Base-by-base conservation (phyloP, 2,888 invertebrate genomes). In the Augiades crinisus region DNA sequence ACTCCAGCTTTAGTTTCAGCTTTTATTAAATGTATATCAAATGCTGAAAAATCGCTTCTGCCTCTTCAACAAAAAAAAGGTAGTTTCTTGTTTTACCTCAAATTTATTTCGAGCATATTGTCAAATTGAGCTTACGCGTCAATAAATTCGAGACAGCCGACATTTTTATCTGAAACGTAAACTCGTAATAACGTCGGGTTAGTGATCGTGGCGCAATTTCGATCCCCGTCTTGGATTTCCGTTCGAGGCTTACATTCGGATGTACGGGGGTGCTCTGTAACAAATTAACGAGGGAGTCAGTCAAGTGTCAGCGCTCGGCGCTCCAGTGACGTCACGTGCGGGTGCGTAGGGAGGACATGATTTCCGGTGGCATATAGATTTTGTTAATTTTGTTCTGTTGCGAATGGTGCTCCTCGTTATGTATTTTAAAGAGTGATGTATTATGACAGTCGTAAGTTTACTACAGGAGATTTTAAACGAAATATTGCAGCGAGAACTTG, bases 271-370 rank as follows among this genome's bases (percentile, higher is more conserved):
- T 69, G 68, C 75, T 78, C 71, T 68, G 77, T 80, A 76, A 78
- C 78, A 79, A 83, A 87, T 86, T 87, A 87, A 85, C 78, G 76
- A 79, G 75, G 63, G 64, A 81, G 80, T 82, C 83, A 81, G 79
- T 84, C 81, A 84, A 76, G 76, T 81, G 83, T 83, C 86, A 76
- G 63, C 64, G 61, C 67, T 73, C 76, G 73, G 75, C 75, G 73
- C 75, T 70, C 58, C 47, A 44, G 63, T 46, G 65, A 72, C 71
- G 75, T 75, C 72, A 64, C 70, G 68, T 64, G 73, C 58, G 57
- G 50, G 49, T 62, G 59, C 7, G 31, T 16, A 8, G 34, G 22
- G n/a, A 24, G 14, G 10, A 45, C 41, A 43, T 17, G 30, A 43
- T 43, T 43, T 43, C 19, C 30, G 30, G 12, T 27, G 14, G 36